These are phyloP conservation scores for Oncorhynchus kisutch DNA, from an alignment of 2,113 vertebrate genomes.

Conservation along the genomic window DNA sequence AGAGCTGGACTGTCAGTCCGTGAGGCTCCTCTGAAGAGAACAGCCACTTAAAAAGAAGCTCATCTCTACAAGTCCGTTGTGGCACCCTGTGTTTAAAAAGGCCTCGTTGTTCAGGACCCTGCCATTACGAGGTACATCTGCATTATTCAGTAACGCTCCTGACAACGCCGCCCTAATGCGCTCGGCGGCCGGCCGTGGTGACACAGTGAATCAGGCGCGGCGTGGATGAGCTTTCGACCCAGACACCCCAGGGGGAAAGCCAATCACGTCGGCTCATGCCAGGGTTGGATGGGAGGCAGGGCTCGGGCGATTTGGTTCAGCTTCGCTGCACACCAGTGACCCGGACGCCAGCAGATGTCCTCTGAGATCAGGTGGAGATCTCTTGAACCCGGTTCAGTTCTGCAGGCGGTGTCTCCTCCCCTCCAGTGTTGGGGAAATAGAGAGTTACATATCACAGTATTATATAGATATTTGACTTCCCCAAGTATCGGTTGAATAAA, in stretches of 20 bases:
- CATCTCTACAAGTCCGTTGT: neutral
- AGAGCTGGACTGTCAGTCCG: too few relatives aligned
- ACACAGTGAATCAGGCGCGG: constrained; percentile 13
- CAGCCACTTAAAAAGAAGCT: neutral
- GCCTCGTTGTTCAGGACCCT: neutral
- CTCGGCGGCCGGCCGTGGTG: neutral
- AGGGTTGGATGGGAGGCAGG: neutral
- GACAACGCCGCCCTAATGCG: neutral
- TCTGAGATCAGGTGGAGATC: constrained; percentile 35
- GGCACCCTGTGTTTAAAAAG: neutral
- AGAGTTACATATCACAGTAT: too few relatives aligned
- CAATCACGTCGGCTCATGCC: neutral
- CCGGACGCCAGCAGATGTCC: constrained; percentile 27
- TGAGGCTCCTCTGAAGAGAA: neutral
- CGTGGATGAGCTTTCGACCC: neutral
- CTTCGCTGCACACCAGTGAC: constrained; percentile 10
- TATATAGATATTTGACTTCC: too few relatives aligned
- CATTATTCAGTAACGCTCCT: constrained; percentile 1
- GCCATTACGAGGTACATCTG: neutral
- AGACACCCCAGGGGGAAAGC: constrained; percentile 7
- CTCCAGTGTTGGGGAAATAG: neutral
- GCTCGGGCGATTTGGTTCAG: neutral
- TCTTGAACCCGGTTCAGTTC: constrained; percentile 32
- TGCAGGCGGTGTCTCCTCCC: neutral
- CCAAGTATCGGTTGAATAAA: too few relatives aligned